Percentiles rank a stretch among this genome's conserved stretches.
These are phyloP conservation scores for Petromus typicus DNA, from an alignment of 2,113 vertebrate genomes.

Conservation along the genomic window DNA sequence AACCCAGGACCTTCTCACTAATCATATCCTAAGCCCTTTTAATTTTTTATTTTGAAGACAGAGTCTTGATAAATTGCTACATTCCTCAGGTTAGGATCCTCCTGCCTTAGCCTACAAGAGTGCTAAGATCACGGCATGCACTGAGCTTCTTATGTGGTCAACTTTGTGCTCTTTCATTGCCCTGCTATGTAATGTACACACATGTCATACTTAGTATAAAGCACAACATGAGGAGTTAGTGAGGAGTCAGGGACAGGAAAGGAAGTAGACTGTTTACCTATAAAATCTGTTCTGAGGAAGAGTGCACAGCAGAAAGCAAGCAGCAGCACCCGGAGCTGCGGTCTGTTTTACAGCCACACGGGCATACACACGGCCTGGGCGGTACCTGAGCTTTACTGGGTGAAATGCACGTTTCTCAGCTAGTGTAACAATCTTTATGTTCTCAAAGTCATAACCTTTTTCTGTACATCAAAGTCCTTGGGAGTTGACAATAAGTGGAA, in stretches of 20 bases:
- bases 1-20: background rate
- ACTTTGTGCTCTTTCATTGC: conserved; percentile 48
- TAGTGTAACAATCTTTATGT: conserved; percentile 57
- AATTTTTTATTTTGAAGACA: background rate
- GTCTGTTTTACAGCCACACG: conserved; percentile 65
- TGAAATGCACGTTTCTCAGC: conserved; percentile 60
- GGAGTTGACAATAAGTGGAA: conserved; percentile 57
- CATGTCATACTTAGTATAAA: background rate
- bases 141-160: background rate
- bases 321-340: conserved; percentile 66
- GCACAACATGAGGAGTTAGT: conserved; percentile 49
- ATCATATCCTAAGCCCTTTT: background rate
- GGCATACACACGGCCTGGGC: background rate
- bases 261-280: conserved; percentile 55
- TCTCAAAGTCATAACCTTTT: conserved; percentile 53
- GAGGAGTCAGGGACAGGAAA: conserved; percentile 61
- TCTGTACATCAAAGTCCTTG: conserved; percentile 64
- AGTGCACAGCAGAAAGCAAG: conserved; percentile 61
- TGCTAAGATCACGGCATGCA: background rate
- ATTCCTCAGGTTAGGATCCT: background rate
- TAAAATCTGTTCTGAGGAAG: conserved; percentile 28
- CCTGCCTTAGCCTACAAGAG: background rate
- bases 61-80: background rate
- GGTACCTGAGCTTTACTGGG: conserved; percentile 53
- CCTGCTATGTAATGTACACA: background rate